Conservation (phyloP, 2,797 vertebrate genomes). For the Eptatretus atami region DNA sequence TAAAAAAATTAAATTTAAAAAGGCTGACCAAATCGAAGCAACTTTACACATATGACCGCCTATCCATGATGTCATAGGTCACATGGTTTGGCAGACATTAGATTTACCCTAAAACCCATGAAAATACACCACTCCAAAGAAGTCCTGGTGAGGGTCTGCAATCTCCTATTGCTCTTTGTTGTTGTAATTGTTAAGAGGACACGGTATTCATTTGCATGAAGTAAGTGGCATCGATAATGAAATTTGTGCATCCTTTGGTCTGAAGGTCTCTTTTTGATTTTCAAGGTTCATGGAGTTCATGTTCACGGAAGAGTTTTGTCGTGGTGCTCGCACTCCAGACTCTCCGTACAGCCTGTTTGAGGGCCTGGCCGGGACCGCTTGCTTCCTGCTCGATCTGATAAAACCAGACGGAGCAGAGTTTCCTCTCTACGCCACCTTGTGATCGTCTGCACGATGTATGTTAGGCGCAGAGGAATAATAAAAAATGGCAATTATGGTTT, state of each 20-base stretch:
- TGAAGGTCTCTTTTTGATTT: neutral
- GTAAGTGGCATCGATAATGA: no score
- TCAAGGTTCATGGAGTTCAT: conserved; percentile 54
- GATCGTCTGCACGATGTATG: conserved; percentile 9
- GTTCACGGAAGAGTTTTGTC: conserved; percentile 49
- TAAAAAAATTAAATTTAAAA: no score
- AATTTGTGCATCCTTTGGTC: no score
- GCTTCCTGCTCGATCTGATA: conserved; percentile 47
- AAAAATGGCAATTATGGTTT: no score
- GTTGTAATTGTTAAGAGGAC: conserved; percentile 9
- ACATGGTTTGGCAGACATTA: no score
- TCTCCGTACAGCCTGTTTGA: conserved; percentile 43
- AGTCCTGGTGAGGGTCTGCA: no score
- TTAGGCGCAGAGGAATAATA: no score
- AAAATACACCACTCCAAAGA: no score
- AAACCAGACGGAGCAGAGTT: conserved; percentile 45
- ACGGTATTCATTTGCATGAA: conserved; percentile 9
- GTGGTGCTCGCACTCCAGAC: conserved; percentile 27
- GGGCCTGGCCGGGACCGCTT: conserved; percentile 43
- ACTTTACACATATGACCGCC: no score
- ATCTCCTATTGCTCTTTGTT: neutral
- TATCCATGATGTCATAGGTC: no score
- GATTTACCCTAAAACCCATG: no score
- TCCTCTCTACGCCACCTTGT: conserved; percentile 47
- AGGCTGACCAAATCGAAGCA: no score